phyloP scores from a whole-genome alignment of 2,113 vertebrate genomes.

The Emydura subglobosa region DNA sequence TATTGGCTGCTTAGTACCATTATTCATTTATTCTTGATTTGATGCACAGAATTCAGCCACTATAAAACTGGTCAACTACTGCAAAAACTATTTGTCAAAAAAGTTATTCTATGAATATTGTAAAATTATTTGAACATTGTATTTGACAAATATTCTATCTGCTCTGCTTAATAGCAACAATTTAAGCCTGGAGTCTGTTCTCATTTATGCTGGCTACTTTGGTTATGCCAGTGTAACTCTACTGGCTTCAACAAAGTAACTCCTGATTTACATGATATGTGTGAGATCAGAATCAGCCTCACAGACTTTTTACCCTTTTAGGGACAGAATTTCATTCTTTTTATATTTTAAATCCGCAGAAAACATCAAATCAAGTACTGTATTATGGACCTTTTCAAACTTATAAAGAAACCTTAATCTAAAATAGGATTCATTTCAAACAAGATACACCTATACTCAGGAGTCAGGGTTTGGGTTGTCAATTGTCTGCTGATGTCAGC shows the following conservation, averaged over 20 bases:
- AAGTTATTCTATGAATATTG: background rate
- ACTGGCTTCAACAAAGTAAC: background rate
- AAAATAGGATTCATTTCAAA: background rate
- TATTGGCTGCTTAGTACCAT: background rate
- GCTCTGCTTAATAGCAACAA: background rate
- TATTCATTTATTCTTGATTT: constrained; percentile 24
- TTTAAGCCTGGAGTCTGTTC: background rate
- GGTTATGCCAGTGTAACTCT: background rate
- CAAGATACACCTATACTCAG: background rate
- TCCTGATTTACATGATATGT: background rate
- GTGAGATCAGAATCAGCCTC: background rate
- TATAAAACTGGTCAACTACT: background rate
- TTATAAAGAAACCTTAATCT: background rate
- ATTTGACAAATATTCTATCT: background rate
- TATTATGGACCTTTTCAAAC: background rate
- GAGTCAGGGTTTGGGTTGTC: background rate
- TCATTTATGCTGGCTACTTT: background rate
- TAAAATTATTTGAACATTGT: background rate
- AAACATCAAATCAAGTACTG: background rate
- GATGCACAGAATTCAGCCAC: constrained; percentile 9
- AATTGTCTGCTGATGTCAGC: constrained; percentile 32
- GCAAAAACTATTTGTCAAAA: background rate
- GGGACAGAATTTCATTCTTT: background rate
- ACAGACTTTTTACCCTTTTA: fast-evolving
- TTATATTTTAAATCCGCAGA: background rate